Evolutionary conservation across 2,113 vertebrate genomes (phyloP), one percentile per base, ranked within the genome.

Genomic region (Dryoscopus gambensis): DNA sequence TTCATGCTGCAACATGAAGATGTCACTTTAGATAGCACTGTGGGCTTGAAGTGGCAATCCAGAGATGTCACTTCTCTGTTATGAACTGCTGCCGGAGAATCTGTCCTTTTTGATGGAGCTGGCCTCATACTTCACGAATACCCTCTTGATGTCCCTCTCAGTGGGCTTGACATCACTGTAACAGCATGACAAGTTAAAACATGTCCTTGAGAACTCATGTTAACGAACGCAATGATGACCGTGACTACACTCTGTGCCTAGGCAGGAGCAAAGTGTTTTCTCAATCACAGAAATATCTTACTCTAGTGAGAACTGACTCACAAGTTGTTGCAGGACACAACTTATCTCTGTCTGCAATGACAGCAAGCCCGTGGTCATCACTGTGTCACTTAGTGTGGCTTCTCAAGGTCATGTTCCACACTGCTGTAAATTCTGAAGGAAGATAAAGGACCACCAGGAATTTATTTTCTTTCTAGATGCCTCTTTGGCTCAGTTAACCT

Each of bases 401-500:
- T 94, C 71, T 77, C 89, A 82, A 93, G 88, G 87, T 95, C 86
- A 30, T 46, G 62, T 90, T 95, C 63, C 69, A 64, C 30, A 44
- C 19, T 40, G 57, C n/a, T 84, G 60, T 95, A 96, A 93, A 95
- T 97, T 92, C 47, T 80, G 31, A 67, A 70, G n/a, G 47, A 96
- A 93, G 90, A 95, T 86, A 91, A 94, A 86, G 73, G 27, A 76
- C n/a, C 35, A 92, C 28, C 49, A 89, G 68, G 44, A 96, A 87
- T 92, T 95, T 88, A 95, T 93, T 93, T 95, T 92, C 78, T 82
- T 94, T 76, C 65, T 76, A 56, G 89, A 76, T 89, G n/a, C 77
- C 80, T 89, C 70, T 92, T 89, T 93, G 84, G 77, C 91, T 95
- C 73, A 13, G 65, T 95, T 96, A 93, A 97, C 88, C 95, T 96